These are phyloP conservation scores for Ophion costatus DNA, from an alignment of 2,888 invertebrate genomes.

Conservation along the genomic window DNA sequence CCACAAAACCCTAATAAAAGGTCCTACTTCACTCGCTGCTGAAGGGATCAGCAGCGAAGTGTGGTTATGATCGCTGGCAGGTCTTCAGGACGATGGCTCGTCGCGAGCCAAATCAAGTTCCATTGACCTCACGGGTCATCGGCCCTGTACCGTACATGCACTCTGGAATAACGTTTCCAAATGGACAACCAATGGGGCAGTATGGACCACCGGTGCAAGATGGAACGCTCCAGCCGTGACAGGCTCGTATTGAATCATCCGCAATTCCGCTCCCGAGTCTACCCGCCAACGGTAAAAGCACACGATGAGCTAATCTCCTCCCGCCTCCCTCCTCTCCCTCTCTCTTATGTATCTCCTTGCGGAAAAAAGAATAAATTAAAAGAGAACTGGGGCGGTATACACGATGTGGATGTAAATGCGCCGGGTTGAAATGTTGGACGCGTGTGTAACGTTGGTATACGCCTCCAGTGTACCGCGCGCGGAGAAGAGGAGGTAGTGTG, in stretches of 20 bases:
- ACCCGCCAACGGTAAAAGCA: slow-evolving; percentile 19
- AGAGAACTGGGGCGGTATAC: slow-evolving; percentile 45
- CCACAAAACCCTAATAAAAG: not conserved
- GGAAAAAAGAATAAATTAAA: slow-evolving; percentile 38
- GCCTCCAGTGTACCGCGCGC: slow-evolving; percentile 47
- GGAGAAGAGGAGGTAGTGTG: not conserved
- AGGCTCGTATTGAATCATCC: slow-evolving; percentile 25
- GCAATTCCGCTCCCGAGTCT: slow-evolving; percentile 42
- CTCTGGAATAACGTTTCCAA: slow-evolving; percentile 1
- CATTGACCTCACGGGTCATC: not conserved
- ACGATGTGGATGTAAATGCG: slow-evolving; percentile 59
- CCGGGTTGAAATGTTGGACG: slow-evolving; percentile 55
- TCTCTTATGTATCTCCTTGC: slow-evolving; percentile 1
- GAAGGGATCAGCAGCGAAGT: not conserved
- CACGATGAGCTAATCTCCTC: slow-evolving; percentile 49
- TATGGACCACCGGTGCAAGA: not conserved
- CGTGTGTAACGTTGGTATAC: slow-evolving; percentile 63
- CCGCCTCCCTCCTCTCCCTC: not conserved
- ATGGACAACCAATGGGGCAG: slow-evolving; percentile 4
- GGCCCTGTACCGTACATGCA: not conserved
- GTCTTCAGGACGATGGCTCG: not conserved
- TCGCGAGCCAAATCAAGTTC: not conserved
- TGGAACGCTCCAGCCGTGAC: not conserved
- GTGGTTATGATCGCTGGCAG: not conserved
- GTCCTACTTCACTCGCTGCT: not conserved